Evolutionary conservation across 2,113 vertebrate species (phyloP).

Genomic region (Oostethus manadensis): DNA sequence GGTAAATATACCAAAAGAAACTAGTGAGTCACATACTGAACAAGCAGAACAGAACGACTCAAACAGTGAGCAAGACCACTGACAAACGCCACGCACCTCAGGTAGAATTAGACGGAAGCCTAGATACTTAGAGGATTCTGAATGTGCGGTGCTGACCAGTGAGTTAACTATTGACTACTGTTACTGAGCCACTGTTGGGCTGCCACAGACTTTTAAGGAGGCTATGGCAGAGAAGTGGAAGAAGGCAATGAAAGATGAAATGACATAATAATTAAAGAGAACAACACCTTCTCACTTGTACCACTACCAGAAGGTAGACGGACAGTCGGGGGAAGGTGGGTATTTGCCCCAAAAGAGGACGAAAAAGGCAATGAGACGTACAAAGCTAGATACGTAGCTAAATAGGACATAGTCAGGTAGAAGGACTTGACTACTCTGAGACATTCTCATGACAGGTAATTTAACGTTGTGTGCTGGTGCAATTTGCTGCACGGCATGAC

Average conservation of each 20-base stretch:
- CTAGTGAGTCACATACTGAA: neutral
- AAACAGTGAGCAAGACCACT: neutral
- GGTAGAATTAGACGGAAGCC: neutral
- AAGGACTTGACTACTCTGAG: constrained; percentile 6
- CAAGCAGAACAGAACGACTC: neutral
- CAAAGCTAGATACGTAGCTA: constrained; percentile 9
- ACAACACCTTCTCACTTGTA: constrained; percentile 16
- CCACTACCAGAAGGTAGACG: constrained; percentile 11
- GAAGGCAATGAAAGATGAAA: constrained; percentile 9
- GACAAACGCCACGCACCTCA: neutral
- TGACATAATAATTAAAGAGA: constrained; percentile 3
- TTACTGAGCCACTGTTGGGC: constrained; percentile 6
- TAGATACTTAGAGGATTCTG: neutral
- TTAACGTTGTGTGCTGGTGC: constrained; percentile 1
- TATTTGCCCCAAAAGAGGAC: constrained; percentile 3
- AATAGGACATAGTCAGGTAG: constrained; percentile 2
- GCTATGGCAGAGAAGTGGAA: constrained; percentile 6
- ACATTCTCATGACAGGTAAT: neutral
- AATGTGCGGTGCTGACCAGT: neutral
- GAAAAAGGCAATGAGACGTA: constrained; percentile 6
- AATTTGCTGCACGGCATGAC: constrained; percentile 1
- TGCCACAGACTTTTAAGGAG: constrained; percentile 10
- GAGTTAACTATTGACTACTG: neutral
- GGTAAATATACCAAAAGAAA: too few species aligned
- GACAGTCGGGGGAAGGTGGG: constrained; percentile 14